phyloP scores from a whole-genome alignment of 2,797 vertebrate genomes.

The Eidolon dupreanum region DNA sequence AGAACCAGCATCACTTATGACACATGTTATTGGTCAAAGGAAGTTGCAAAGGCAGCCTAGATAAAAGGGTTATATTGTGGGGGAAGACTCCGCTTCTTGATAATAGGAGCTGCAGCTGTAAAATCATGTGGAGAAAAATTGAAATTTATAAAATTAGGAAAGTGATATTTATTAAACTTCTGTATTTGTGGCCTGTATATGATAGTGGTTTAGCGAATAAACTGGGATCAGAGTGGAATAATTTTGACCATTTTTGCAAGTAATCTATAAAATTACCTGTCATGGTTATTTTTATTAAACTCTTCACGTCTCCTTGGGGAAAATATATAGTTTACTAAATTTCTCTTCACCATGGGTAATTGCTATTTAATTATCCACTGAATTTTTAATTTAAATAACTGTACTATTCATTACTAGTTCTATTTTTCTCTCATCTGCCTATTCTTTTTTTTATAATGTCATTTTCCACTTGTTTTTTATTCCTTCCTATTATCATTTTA shows the following conservation, averaged over 20 bases:
- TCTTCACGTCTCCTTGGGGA: neutral
- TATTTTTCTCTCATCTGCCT: neutral
- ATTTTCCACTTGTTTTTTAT: neutral
- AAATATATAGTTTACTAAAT: neutral
- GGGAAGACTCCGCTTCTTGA: neutral
- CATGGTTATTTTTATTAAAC: neutral
- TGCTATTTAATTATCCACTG: neutral
- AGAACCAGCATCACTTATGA: neutral
- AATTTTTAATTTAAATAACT: neutral
- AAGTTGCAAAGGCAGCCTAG: neutral
- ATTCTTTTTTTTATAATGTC: neutral
- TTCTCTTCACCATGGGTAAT: neutral
- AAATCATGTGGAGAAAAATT: neutral
- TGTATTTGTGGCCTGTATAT: neutral
- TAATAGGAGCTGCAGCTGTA: neutral
- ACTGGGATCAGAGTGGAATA: neutral
- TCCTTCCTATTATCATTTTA: neutral
- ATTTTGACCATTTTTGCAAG: neutral
- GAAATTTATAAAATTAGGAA: conserved; percentile 24
- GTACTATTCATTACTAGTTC: neutral
- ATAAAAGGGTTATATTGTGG: neutral
- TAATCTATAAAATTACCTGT: neutral
- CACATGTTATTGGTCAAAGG: neutral
- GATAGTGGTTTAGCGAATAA: neutral
- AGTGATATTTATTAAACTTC: neutral